Percentiles rank a stretch among this genome's conserved stretches.
phyloP scores from a whole-genome alignment of 2,888 invertebrate genomes.

The Troides helena region DNA sequence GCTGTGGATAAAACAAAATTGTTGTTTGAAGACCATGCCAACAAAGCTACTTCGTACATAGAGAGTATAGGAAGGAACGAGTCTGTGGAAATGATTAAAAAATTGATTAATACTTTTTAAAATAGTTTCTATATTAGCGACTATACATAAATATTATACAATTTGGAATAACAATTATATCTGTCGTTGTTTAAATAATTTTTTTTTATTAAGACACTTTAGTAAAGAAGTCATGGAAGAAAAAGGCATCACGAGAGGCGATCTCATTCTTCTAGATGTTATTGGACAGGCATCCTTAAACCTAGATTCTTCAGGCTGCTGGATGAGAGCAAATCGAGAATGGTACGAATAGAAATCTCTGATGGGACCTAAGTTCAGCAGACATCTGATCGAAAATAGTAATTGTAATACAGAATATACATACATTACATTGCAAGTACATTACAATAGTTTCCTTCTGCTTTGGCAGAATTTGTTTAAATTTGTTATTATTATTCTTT shows the following conservation, averaged over 20 bases:
- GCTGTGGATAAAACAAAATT: constrained; percentile 66
- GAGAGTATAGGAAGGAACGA: constrained; percentile 67
- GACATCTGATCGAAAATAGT: too few species aligned
- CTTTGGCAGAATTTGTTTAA: too few species aligned
- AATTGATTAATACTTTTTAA: constrained; percentile 67
- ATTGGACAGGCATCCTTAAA: too few species aligned
- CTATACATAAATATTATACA: neutral
- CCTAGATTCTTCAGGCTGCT: too few species aligned
- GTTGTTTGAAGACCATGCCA: constrained; percentile 67
- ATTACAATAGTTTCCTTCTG: too few species aligned
- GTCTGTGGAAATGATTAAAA: constrained; percentile 71
- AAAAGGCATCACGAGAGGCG: neutral
- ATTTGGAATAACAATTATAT: neutral
- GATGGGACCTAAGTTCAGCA: too few species aligned
- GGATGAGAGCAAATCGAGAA: too few species aligned
- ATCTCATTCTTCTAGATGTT: too few species aligned
- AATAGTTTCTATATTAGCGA: neutral
- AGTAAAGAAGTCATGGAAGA: neutral
- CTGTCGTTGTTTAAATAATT: neutral
- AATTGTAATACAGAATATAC: too few species aligned
- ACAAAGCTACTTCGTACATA: constrained; percentile 62
- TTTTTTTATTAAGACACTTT: neutral
- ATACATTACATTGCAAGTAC: too few species aligned
- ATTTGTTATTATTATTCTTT: too few species aligned
- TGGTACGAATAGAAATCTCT: too few species aligned